A percentile compares a stretch with the other conserved stretches of the same genome.
Evolutionary conservation across 1,140 invertebrate species (phyloP).

Genomic region (Heterodera carotae): DNA sequence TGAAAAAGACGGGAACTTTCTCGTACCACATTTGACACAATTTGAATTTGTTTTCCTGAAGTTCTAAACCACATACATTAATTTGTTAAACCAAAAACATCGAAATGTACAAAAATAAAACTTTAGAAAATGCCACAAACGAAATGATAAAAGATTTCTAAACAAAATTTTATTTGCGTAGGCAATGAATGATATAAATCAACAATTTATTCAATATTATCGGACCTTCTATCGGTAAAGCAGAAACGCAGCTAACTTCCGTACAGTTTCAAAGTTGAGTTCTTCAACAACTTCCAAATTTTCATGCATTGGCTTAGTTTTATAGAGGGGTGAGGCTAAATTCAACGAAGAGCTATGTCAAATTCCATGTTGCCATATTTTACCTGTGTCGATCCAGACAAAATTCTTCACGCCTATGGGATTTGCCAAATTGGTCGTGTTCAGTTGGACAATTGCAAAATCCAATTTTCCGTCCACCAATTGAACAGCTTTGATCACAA

Average conservation of each 20-base stretch:
- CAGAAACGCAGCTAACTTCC: constrained; percentile 54
- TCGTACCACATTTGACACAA: not conserved
- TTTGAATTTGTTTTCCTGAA: not conserved
- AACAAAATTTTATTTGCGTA: not conserved
- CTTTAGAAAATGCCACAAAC: not conserved
- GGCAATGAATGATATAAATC: not conserved
- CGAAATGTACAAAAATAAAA: not conserved
- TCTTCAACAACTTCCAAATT: constrained; percentile 53
- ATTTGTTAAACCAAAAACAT: not conserved
- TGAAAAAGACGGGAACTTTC: not conserved
- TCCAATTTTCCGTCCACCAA: constrained; percentile 59
- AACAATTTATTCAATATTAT: constrained; percentile 35
- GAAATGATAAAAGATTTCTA: not conserved
- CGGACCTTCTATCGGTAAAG: constrained; percentile 32
- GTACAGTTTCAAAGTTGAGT: constrained; percentile 54
- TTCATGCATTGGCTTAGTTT: constrained; percentile 53
- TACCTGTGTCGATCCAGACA: constrained; percentile 60
- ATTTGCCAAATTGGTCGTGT: constrained; percentile 52
- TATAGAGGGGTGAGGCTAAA: constrained; percentile 58
- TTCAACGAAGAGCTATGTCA: not conserved
- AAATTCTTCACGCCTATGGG: constrained; percentile 53
- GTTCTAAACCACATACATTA: too few species aligned
- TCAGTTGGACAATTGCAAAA: constrained; percentile 59
- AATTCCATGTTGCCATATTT: too few species aligned
- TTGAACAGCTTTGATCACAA: constrained; percentile 54